phyloP scores from a whole-genome alignment of 1,140 invertebrate species.

The Cotesia vestalis region DNA sequence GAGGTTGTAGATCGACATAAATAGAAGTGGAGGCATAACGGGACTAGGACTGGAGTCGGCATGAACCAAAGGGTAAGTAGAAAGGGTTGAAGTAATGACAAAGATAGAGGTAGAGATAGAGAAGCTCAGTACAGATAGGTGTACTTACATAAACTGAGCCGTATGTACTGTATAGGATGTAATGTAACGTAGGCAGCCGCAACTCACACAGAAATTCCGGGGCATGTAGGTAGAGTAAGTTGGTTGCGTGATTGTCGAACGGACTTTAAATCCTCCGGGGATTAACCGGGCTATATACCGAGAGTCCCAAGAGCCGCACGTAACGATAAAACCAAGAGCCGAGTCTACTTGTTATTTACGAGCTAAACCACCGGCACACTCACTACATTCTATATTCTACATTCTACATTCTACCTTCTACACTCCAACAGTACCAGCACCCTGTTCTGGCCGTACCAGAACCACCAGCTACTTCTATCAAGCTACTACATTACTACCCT shows the following conservation, averaged over 20 bases:
- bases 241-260: slow-evolving; percentile 39
- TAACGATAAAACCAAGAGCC: slow-evolving; percentile 36
- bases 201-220: slow-evolving; percentile 21
- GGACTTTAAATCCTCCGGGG: slow-evolving; percentile 38
- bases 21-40: too few relatives aligned
- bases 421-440: background rate
- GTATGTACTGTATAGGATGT: too few relatives aligned
- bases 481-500: background rate
- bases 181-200: slow-evolving; percentile 7
- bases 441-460: background rate
- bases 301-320: slow-evolving; percentile 31
- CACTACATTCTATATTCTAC: slow-evolving; percentile 18
- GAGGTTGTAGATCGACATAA: background rate
- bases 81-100: too few relatives aligned
- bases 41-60: too few relatives aligned
- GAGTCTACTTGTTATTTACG: slow-evolving; percentile 37
- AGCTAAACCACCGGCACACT: slow-evolving; percentile 21
- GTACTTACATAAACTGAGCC: too few relatives aligned
- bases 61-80: too few relatives aligned
- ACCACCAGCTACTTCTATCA: background rate
- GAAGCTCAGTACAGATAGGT: too few relatives aligned
- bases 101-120: too few relatives aligned
- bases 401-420: slow-evolving; percentile 2
- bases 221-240: slow-evolving; percentile 27
- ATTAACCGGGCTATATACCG: slow-evolving; percentile 23